Percentiles rank a stretch among this genome's conserved stretches.
Conservation (phyloP, 2,888 invertebrate species). For the Rhogogaster chlorosoma region DNA sequence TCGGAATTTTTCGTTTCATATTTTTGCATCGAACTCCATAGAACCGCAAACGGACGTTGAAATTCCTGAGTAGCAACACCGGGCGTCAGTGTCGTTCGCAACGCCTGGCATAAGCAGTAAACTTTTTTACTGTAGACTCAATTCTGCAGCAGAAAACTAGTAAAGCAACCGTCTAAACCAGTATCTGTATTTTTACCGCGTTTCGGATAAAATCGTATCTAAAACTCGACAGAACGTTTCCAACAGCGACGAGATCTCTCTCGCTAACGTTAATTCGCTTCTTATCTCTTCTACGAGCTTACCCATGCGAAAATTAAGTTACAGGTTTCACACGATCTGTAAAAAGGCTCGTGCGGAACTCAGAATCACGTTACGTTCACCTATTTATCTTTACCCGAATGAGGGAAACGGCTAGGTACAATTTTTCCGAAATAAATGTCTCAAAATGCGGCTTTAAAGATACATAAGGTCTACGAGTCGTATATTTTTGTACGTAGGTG, state of each 20-base stretch:
- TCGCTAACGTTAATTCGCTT: background rate
- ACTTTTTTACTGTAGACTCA: slow-evolving; percentile 17
- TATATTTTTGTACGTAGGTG: background rate
- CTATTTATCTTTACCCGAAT: background rate
- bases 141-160: background rate
- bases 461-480: background rate
- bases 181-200: slow-evolving; percentile 10
- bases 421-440: background rate
- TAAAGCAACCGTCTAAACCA: slow-evolving; percentile 5
- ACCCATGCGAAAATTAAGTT: background rate
- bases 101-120: slow-evolving; percentile 24
- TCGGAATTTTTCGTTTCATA: background rate
- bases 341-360: background rate
- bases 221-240: background rate
- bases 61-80: background rate
- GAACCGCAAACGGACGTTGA: background rate
- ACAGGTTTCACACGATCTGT: background rate
- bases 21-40: background rate
- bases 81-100: background rate
- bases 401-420: background rate
- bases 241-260: background rate
- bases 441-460: background rate
- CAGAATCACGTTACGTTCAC: background rate
- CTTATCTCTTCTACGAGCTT: background rate
- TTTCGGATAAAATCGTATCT: slow-evolving; percentile 7